Evolutionary conservation across 1,140 invertebrate genomes (phyloP).

Genomic region (Brachystomella parvula): DNA sequence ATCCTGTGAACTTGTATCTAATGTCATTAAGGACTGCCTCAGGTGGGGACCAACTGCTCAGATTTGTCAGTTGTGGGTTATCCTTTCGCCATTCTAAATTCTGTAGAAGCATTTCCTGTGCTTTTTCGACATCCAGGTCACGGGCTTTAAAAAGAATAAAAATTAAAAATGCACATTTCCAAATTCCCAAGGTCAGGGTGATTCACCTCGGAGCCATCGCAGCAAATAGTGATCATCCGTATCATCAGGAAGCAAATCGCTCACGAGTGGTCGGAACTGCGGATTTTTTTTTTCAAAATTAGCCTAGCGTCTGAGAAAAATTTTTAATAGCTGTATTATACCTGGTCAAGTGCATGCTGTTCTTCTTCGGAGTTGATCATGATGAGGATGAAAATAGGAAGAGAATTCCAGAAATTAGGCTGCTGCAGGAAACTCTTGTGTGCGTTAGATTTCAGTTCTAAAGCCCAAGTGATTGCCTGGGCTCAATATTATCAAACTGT

Average conservation of each 20-base stretch:
- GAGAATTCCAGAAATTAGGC: too few species aligned
- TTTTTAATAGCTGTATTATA: neutral
- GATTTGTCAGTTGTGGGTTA: neutral
- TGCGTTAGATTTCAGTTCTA: neutral
- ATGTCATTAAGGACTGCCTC: neutral
- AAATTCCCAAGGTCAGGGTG: neutral
- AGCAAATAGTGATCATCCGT: neutral
- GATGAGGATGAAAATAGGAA: too few species aligned
- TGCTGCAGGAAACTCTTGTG: too few species aligned
- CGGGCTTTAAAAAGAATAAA: neutral
- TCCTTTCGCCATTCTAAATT: constrained; percentile 1
- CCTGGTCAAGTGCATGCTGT: neutral
- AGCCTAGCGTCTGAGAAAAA: neutral
- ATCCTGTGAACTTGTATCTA: neutral
- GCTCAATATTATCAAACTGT: too few species aligned
- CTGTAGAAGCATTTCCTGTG: neutral
- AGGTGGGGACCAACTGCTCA: neutral
- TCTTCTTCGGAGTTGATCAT: constrained; percentile 1
- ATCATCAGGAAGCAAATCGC: neutral
- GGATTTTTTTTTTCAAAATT: neutral
- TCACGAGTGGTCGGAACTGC: neutral
- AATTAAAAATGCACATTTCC: neutral
- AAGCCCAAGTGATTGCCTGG: neutral
- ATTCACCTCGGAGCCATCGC: neutral
- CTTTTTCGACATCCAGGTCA: neutral